These are phyloP conservation scores for Iguana delicatissima DNA, from an alignment of 2,797 vertebrate genomes.

Conservation along the genomic window DNA sequence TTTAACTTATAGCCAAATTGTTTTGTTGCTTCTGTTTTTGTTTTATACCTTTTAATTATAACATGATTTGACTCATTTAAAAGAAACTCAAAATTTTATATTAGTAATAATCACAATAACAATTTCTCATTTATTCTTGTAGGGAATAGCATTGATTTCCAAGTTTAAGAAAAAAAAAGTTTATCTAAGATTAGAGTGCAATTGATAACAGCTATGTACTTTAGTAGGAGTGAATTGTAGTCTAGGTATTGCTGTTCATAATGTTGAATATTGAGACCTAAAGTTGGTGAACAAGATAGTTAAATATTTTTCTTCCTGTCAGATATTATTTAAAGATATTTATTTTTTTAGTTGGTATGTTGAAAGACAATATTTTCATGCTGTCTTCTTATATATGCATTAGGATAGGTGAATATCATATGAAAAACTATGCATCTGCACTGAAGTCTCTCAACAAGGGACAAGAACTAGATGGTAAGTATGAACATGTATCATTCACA, in stretches of 20 bases:
- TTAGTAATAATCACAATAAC: no score
- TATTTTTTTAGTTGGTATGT: background rate
- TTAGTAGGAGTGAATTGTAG: background rate
- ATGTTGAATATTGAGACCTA: background rate
- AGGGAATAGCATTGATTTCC: background rate
- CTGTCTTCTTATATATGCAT: slow-evolving; percentile 49
- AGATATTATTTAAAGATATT: background rate
- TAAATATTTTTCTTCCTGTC: background rate
- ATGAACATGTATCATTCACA: slow-evolving; percentile 24
- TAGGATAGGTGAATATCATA: slow-evolving; percentile 96
- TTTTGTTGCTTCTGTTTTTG: no score
- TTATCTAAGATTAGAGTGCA: background rate
- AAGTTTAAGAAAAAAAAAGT: background rate
- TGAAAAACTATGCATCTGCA: slow-evolving; percentile 88
- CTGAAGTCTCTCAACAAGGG: slow-evolving; percentile 89
- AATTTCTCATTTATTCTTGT: background rate
- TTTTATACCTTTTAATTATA: no score
- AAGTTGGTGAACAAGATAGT: no score
- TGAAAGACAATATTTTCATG: slow-evolving; percentile 33
- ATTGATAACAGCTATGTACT: background rate
- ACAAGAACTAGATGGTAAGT: slow-evolving; percentile 91
- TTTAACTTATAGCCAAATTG: no score
- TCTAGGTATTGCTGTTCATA: background rate
- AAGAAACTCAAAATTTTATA: no score
- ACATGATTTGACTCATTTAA: no score